phyloP scores from a whole-genome alignment of 2,888 invertebrate species.

The Hybos culiciformis region DNA sequence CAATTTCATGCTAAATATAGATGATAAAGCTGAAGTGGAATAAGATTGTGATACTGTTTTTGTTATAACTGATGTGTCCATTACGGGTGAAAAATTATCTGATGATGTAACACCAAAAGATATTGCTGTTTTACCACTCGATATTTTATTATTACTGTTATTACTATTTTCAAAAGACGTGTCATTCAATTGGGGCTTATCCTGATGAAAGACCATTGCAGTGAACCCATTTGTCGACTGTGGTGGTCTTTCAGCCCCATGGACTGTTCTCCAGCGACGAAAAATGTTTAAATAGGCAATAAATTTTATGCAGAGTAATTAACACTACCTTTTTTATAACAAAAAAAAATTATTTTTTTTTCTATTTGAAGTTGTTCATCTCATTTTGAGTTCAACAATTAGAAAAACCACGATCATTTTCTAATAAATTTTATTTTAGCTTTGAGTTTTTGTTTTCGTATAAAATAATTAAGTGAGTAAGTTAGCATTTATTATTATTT shows the following conservation, averaged over 20 bases:
- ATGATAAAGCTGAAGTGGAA: slow-evolving; percentile 3
- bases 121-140: neutral
- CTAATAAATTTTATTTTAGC: too few species aligned
- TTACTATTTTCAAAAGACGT: neutral
- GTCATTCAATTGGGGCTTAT: slow-evolving; percentile 1
- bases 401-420: too few species aligned
- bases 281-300: too few species aligned
- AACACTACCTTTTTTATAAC: too few species aligned
- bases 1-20: neutral
- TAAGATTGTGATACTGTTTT: slow-evolving; percentile 4
- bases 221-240: slow-evolving; percentile 18
- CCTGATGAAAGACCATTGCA: slow-evolving; percentile 18
- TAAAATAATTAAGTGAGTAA: too few species aligned
- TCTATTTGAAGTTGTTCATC: too few species aligned
- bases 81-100: neutral
- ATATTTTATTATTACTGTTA: neutral
- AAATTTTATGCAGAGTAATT: too few species aligned
- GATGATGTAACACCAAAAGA: neutral
- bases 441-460: too few species aligned
- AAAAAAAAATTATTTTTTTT: too few species aligned
- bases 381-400: too few species aligned
- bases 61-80: slow-evolving; percentile 1
- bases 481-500: too few species aligned
- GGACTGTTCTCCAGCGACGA: slow-evolving; percentile 19
- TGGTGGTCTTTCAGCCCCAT: slow-evolving; percentile 18